Evolutionary conservation across 2,888 invertebrate species (phyloP).

Genomic region (Synanthedon myopaeformis): DNA sequence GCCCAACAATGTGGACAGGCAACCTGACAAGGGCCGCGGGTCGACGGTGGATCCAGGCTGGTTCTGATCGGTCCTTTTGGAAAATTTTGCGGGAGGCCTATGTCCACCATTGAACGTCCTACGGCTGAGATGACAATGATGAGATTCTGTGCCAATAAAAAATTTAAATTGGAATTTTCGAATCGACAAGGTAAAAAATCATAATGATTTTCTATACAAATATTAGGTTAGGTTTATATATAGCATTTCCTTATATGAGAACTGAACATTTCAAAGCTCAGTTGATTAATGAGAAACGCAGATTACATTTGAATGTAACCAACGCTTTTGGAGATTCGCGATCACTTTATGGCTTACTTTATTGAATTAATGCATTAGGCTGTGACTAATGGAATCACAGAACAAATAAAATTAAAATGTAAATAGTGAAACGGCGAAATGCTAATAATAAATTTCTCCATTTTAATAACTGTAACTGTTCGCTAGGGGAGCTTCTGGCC

Average conservation of each 20-base stretch:
- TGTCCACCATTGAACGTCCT: too few relatives aligned
- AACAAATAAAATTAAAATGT: conserved; percentile 70
- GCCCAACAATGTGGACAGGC: too few relatives aligned
- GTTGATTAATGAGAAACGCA: conserved; percentile 26
- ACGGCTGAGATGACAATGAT: too few relatives aligned
- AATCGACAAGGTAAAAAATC: too few relatives aligned
- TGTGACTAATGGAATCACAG: conserved; percentile 68
- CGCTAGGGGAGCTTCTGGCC: conserved; percentile 64
- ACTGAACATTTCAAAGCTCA: background rate
- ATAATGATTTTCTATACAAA: too few relatives aligned
- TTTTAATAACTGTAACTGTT: conserved; percentile 68
- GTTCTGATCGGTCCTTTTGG: too few relatives aligned
- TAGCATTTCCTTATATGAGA: background rate
- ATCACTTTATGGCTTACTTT: conserved; percentile 30
- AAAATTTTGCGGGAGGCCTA: too few relatives aligned
- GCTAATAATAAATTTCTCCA: conserved; percentile 71
- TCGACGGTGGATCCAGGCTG: too few relatives aligned
- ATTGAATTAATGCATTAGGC: conserved; percentile 55
- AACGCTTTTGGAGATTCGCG: conserved; percentile 14
- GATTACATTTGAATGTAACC: conserved; percentile 17
- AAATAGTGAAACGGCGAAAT: conserved; percentile 63
- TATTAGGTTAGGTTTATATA: background rate
- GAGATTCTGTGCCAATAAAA: too few relatives aligned
- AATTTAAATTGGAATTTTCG: too few relatives aligned
- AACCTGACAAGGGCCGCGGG: too few relatives aligned